A percentile compares a stretch with the other conserved stretches of the same genome.
Evolutionary conservation across 2,797 vertebrate genomes (phyloP).

Genomic region (Myotis myotis): DNA sequence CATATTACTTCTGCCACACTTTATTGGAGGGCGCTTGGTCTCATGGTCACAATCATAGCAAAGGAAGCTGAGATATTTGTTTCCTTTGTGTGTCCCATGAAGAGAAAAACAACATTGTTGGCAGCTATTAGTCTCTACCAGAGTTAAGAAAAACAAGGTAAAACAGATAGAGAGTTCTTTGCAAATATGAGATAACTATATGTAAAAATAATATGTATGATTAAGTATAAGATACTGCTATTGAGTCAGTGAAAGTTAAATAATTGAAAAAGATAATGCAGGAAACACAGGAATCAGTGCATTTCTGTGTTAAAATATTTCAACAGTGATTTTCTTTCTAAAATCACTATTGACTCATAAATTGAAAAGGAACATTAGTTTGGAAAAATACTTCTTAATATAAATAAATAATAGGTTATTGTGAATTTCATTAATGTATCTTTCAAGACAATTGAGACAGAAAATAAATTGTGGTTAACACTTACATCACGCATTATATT

Average conservation of each 20-base stretch:
- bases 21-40: background rate
- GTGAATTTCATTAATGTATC: background rate
- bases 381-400: background rate
- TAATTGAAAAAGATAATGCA: background rate
- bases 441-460: background rate
- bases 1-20: background rate
- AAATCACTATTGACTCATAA: constrained; percentile 11
- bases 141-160: background rate
- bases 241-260: background rate
- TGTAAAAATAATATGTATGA: background rate
- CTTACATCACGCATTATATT: background rate
- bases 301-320: constrained; percentile 9
- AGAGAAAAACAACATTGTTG: background rate
- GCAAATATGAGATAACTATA: background rate
- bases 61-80: background rate
- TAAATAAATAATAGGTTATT: background rate
- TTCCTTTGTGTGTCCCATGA: background rate
- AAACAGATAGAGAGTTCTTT: background rate
- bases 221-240: background rate
- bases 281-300: background rate
- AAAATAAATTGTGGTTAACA: constrained; percentile 29
- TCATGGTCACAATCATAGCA: background rate
- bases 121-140: background rate
- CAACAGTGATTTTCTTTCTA: background rate
- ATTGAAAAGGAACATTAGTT: background rate